Percentiles rank a stretch among this genome's conserved stretches.
These are phyloP conservation scores for Papilio xuthus DNA, from an alignment of 1,140 invertebrate genomes.

Conservation along the genomic window DNA sequence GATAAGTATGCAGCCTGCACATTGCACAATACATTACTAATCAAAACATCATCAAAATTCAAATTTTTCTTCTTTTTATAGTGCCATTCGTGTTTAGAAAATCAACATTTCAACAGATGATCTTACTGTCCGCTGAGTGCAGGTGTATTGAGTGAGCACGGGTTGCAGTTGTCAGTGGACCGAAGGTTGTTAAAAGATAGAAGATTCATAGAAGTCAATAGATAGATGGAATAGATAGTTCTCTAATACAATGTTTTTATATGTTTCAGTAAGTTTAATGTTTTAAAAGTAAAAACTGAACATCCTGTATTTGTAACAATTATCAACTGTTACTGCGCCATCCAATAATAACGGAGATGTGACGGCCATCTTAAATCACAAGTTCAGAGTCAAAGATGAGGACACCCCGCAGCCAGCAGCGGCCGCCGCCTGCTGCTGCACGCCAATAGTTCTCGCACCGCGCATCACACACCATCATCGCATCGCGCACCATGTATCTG, in stretches of 20 bases:
- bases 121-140: too few relatives aligned
- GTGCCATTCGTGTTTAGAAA: neutral
- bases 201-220: too few relatives aligned
- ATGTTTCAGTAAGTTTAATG: too few relatives aligned
- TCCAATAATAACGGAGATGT: slow-evolving; percentile 46
- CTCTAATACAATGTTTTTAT: too few relatives aligned
- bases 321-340: slow-evolving; percentile 43
- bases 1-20: neutral
- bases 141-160: too few relatives aligned
- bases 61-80: neutral
- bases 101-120: too few relatives aligned
- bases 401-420: neutral
- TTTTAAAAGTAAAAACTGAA: neutral
- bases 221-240: too few relatives aligned
- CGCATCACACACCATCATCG: neutral
- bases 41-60: too few relatives aligned
- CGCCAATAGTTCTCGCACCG: neutral
- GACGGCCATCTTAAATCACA: slow-evolving; percentile 33
- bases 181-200: too few relatives aligned
- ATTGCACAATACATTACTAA: neutral
- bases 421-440: neutral
- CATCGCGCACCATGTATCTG: slow-evolving; percentile 56
- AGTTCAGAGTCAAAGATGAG: slow-evolving; percentile 31
- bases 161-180: too few relatives aligned
- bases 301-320: slow-evolving; percentile 37